These are phyloP conservation scores for Otolemur crassicaudatus DNA, from an alignment of 2,797 vertebrate species.

Conservation along the genomic window DNA sequence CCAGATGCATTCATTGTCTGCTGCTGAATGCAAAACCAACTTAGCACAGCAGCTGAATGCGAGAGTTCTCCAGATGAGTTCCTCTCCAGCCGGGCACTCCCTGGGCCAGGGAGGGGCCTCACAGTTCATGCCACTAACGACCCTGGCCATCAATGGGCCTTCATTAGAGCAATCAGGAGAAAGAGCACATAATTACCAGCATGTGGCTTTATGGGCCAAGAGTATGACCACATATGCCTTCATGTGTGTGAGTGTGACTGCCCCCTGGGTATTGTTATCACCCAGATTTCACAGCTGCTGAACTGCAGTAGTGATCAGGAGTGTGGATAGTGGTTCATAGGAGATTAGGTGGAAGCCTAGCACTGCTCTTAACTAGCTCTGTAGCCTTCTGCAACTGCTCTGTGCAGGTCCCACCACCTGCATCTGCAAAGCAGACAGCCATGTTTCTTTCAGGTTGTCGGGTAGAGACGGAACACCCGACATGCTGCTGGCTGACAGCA, in stretches of 20 bases:
- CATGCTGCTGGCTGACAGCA: neutral
- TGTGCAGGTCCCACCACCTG: neutral
- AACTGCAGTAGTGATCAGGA: neutral
- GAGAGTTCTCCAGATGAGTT: slow-evolving; percentile 63
- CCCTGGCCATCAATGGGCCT: neutral
- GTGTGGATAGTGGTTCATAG: neutral
- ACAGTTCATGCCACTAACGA: neutral
- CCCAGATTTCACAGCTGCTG: neutral
- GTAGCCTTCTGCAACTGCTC: neutral
- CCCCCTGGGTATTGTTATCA: neutral
- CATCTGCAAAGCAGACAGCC: neutral
- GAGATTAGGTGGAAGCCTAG: neutral
- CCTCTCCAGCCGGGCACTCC: neutral
- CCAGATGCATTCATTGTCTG: slow-evolving; percentile 20
- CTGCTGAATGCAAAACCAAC: slow-evolving; percentile 47
- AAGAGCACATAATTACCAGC: neutral
- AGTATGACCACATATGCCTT: neutral
- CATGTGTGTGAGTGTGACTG: neutral
- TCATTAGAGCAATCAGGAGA: neutral
- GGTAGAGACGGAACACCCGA: neutral
- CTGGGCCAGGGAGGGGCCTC: neutral
- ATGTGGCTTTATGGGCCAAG: neutral
- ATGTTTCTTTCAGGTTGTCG: neutral
- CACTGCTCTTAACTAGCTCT: neutral
- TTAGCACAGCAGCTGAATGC: neutral